Evolutionary conservation across 2,797 vertebrate genomes (phyloP).

Genomic region (Cetoscarus ocellatus): DNA sequence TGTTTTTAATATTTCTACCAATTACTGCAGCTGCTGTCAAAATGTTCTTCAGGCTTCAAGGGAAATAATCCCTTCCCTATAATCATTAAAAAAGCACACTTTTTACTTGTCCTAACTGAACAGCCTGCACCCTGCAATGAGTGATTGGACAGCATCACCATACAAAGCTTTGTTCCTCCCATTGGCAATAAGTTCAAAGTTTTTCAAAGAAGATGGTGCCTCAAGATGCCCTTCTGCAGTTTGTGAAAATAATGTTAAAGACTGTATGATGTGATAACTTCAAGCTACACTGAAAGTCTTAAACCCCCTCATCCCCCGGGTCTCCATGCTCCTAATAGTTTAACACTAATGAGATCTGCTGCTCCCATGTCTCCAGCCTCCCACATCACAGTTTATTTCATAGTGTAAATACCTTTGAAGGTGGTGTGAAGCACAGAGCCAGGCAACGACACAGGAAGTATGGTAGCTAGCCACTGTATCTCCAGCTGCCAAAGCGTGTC

Average conservation of each 20-base stretch:
- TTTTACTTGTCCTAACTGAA: constrained; percentile 1
- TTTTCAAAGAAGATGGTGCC: neutral
- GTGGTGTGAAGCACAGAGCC: constrained; percentile 39
- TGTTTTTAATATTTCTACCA: constrained; percentile 1
- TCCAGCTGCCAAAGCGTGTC: constrained; percentile 34
- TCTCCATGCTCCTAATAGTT: constrained; percentile 72
- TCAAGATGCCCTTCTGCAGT: constrained; percentile 19
- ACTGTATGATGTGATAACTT: constrained; percentile 63
- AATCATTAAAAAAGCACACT: neutral
- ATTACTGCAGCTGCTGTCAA: neutral
- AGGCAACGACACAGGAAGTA: constrained; percentile 28
- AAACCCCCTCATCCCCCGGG: constrained; percentile 59
- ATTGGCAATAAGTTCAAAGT: constrained; percentile 32
- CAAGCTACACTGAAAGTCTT: constrained; percentile 62
- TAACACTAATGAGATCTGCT: constrained; percentile 79
- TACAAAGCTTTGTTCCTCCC: constrained; percentile 13
- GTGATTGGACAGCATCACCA: neutral
- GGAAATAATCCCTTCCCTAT: neutral
- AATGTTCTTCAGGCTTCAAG: constrained; percentile 2
- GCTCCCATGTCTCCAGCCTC: constrained; percentile 59
- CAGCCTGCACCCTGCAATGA: constrained; percentile 8
- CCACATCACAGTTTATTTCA: constrained; percentile 66
- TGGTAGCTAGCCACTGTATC: constrained; percentile 37
- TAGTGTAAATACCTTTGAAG: constrained; percentile 78
- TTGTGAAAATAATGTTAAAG: constrained; percentile 51